A percentile compares a stretch with the other conserved stretches of the same genome.
These are phyloP conservation scores for Phoxinus dragarum DNA, from an alignment of 2,797 vertebrate genomes.

Conservation along the genomic window DNA sequence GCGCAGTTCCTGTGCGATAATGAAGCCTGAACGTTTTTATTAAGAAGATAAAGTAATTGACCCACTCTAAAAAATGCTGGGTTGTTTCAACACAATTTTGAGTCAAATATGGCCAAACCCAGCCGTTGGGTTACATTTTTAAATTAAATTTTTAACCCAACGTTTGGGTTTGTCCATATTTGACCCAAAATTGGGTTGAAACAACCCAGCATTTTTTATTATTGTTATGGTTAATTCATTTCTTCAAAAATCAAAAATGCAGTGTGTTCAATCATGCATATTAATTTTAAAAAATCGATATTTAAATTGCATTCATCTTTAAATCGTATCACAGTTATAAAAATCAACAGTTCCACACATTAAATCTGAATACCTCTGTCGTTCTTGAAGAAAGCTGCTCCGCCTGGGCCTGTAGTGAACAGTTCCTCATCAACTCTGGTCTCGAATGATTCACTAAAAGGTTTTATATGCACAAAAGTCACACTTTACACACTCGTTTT, in stretches of 20 bases:
- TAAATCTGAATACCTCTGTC: not conserved
- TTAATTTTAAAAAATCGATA: not conserved
- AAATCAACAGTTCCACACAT: too few relatives aligned
- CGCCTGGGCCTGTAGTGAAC: not conserved
- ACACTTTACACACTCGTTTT: not conserved
- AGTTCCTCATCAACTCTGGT: not conserved
- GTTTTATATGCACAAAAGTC: not conserved
- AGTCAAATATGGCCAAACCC: too few relatives aligned
- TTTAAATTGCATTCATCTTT: not conserved
- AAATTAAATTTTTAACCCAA: too few relatives aligned
- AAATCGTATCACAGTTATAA: not conserved
- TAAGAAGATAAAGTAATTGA: too few relatives aligned
- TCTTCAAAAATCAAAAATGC: not conserved
- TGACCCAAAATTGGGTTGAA: too few relatives aligned
- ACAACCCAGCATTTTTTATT: too few relatives aligned
- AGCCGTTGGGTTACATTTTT: too few relatives aligned
- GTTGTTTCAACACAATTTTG: too few relatives aligned
- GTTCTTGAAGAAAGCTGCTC: not conserved
- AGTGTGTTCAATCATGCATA: not conserved
- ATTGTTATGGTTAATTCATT: not conserved
- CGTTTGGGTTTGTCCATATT: too few relatives aligned
- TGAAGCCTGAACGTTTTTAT: too few relatives aligned
- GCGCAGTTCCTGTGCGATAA: too few relatives aligned
- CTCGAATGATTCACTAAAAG: not conserved
- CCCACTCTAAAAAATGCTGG: too few relatives aligned